Percentiles rank a stretch among this genome's conserved stretches.
Conservation (phyloP, 2,113 vertebrate species). For the Thunnus maccoyii region DNA sequence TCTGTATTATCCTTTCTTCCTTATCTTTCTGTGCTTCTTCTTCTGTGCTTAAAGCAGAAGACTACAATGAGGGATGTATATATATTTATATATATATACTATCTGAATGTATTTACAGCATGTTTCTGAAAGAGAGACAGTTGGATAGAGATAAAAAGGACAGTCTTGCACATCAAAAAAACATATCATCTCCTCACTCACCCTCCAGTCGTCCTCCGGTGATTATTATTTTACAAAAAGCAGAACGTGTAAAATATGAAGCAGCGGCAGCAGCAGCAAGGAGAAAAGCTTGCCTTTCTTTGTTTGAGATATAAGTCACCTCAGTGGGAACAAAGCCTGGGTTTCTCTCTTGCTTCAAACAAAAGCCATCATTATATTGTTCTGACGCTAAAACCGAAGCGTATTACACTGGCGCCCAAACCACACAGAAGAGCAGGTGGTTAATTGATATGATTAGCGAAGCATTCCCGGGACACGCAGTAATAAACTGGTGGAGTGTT, state of each 20-base stretch:
- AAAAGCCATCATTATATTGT: not conserved
- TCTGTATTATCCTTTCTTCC: not conserved
- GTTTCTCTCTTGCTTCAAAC: not conserved
- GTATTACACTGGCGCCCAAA: not conserved
- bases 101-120: not conserved
- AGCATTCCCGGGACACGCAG: not conserved
- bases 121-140: not conserved
- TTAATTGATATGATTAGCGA: conserved; percentile 7
- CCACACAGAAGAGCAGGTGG: not conserved
- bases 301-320: not conserved
- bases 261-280: not conserved
- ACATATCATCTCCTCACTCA: not conserved
- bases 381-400: not conserved
- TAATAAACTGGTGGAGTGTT: not conserved
- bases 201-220: not conserved
- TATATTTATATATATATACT: not conserved
- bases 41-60: not conserved
- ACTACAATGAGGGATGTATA: not conserved
- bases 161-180: not conserved
- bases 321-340: not conserved
- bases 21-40: not conserved
- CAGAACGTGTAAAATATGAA: not conserved
- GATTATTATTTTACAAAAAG: not conserved
- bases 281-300: not conserved
- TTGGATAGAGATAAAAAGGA: not conserved